Base-by-base conservation (phyloP, 2,797 vertebrate genomes). In the Geotria australis region DNA sequence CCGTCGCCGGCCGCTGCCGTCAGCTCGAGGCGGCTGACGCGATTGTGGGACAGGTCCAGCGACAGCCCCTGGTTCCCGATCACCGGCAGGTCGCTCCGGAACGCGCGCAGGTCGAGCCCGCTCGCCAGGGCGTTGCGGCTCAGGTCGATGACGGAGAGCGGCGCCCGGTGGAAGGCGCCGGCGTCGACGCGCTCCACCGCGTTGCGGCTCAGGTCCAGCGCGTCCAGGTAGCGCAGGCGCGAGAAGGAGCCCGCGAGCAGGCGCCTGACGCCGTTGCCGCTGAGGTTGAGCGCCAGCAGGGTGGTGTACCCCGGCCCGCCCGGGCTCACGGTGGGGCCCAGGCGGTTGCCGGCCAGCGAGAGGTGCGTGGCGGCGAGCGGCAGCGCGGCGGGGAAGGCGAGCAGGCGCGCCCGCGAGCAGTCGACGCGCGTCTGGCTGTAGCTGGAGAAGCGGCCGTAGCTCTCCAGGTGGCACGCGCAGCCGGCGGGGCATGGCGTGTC, bases 371-470 rank as follows among this genome's bases (percentile, higher is more conserved):
- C 96, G 69, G 94, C 88, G 71, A 98, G 67, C 0, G 91, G 91
- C 62, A 98, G 88, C 62, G 80, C 75, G 51, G 95, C 72, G 0
- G 85, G 85, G 64, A 80, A 68, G 2, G 77, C 72, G 48, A 73
- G 69, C 2, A 79, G 73, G 2, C 80, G 81, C 15, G 91, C 66
- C 8, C 77, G 72, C 2, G 79, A 76, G 65, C 91, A 98, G 64
- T 93, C 81, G 60, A 89, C 88, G 47, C 77, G 78, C 56, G 85
- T 98, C 66, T 98, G 65, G 63, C 91, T 98, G 71, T 95, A 98
- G 72, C 91, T 98, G 70, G 89, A 80, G 0, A 98, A 98, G 59
- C 93, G 76, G 46, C 91, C 91, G 1, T 84, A 98, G 60, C 73
- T 93, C 66, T 98, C 85, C 66, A 93, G 84, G 59, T 95, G 83